Percentiles rank a stretch among this genome's conserved stretches.
Evolutionary conservation across 1,140 invertebrate genomes (phyloP).

Genomic region (Drosophila mojavensis): DNA sequence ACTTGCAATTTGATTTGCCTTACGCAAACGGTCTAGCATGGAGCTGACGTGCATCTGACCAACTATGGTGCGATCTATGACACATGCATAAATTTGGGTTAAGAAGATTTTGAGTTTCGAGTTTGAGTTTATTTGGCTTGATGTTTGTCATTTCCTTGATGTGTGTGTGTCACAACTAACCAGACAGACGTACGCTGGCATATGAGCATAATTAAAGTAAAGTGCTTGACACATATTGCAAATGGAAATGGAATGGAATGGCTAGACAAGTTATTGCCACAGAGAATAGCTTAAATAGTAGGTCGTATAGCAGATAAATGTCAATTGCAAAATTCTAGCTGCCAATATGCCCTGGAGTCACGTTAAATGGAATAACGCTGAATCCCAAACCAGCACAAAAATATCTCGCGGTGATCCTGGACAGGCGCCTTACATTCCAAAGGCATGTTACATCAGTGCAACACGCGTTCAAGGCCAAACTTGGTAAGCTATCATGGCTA

Average conservation of each 20-base stretch:
- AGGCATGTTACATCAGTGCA: too few species aligned
- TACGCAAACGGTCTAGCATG: slow-evolving; percentile 34
- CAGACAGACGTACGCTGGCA: slow-evolving; percentile 7
- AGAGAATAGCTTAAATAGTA: neutral
- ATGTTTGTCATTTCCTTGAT: slow-evolving; percentile 75
- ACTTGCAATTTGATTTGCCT: slow-evolving; percentile 57
- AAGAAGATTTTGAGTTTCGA: slow-evolving; percentile 66
- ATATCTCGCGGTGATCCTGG: too few species aligned
- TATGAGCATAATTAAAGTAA: slow-evolving; percentile 56
- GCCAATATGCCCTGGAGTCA: too few species aligned
- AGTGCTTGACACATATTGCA: slow-evolving; percentile 51
- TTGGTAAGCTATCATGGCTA: too few species aligned
- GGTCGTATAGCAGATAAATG: neutral
- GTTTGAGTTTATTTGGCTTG: slow-evolving; percentile 65
- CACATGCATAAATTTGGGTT: slow-evolving; percentile 76
- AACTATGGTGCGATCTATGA: slow-evolving; percentile 60
- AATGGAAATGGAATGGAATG: slow-evolving; percentile 23
- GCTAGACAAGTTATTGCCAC: slow-evolving; percentile 8
- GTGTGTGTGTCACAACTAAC: slow-evolving; percentile 41
- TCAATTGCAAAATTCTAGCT: neutral
- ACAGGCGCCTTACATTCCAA: too few species aligned
- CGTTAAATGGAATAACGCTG: too few species aligned
- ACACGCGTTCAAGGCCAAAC: too few species aligned
- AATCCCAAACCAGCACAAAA: too few species aligned
- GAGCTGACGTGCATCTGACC: slow-evolving; percentile 54